A percentile compares a stretch with the other conserved stretches of the same genome.
These are phyloP conservation scores for Tachypleus tridentatus DNA, from an alignment of 1,140 invertebrate species.

Conservation along the genomic window DNA sequence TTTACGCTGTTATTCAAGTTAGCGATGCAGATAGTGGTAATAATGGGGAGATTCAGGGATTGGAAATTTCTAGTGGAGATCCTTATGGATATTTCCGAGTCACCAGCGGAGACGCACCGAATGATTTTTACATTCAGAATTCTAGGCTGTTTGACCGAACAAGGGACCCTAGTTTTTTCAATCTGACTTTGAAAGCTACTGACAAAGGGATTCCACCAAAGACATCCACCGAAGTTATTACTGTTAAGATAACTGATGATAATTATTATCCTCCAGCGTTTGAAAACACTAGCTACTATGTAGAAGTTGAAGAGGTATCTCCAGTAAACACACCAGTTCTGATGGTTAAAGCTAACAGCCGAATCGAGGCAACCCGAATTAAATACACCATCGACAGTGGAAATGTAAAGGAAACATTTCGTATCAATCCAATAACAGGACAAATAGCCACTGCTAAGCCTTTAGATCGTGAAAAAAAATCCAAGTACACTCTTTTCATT, in stretches of 20 bases:
- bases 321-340: slow-evolving; percentile 70
- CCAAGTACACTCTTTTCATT: slow-evolving; percentile 80
- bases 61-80: slow-evolving; percentile 82
- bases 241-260: slow-evolving; percentile 53
- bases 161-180: slow-evolving; percentile 60
- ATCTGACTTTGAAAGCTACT: slow-evolving; percentile 62
- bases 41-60: slow-evolving; percentile 55
- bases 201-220: slow-evolving; percentile 66
- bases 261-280: slow-evolving; percentile 66
- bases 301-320: slow-evolving; percentile 72
- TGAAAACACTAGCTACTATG: slow-evolving; percentile 73
- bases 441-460: slow-evolving; percentile 70
- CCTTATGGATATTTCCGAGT: slow-evolving; percentile 74
- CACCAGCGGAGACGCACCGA: slow-evolving; percentile 23
- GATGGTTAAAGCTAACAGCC: slow-evolving; percentile 69
- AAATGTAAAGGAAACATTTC: slow-evolving; percentile 77
- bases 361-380: slow-evolving; percentile 69
- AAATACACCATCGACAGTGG: slow-evolving; percentile 81
- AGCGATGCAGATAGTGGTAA: slow-evolving; percentile 62
- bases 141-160: slow-evolving; percentile 3
- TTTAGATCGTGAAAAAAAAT: slow-evolving; percentile 77
- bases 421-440: slow-evolving; percentile 72
- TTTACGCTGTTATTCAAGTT: slow-evolving; percentile 79
- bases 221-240: slow-evolving; percentile 29
- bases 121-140: slow-evolving; percentile 36